Percentiles rank a stretch among this genome's conserved stretches.
These are phyloP conservation scores for Deroptyus accipitrinus DNA, from an alignment of 2,113 vertebrate species.

Conservation along the genomic window DNA sequence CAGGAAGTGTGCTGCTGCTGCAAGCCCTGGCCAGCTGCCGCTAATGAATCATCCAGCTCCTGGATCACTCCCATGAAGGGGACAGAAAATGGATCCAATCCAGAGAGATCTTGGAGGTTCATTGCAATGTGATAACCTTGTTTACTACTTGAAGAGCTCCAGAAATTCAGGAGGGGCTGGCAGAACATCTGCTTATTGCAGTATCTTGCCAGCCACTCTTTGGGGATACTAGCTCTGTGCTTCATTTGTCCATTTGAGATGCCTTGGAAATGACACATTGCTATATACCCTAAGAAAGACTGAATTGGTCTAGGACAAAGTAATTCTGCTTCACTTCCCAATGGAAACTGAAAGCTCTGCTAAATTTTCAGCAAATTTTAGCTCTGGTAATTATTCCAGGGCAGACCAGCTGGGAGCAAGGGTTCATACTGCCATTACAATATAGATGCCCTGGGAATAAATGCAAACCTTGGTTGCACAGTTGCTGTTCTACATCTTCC, in stretches of 20 bases:
- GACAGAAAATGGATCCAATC: conserved; percentile 24
- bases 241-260: conserved; percentile 4
- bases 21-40: background rate
- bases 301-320: background rate
- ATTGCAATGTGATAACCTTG: conserved; percentile 60
- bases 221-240: background rate
- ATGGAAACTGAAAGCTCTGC: background rate
- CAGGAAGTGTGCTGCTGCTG: background rate
- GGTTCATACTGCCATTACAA: background rate
- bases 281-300: background rate
- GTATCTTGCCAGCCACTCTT: background rate
- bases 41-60: conserved; percentile 52
- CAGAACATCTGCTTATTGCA: conserved; percentile 55
- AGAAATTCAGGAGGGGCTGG: conserved; percentile 39
- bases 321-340: background rate
- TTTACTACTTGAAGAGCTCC: conserved; percentile 45
- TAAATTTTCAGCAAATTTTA: background rate
- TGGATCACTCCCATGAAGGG: conserved; percentile 7
- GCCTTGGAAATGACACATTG: background rate
- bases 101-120: conserved; percentile 52
- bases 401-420: background rate
- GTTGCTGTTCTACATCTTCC: background rate
- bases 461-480: background rate
- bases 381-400: background rate
- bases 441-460: background rate